Conservation (phyloP, 2,113 vertebrate genomes). For the Caranx melampygus region DNA sequence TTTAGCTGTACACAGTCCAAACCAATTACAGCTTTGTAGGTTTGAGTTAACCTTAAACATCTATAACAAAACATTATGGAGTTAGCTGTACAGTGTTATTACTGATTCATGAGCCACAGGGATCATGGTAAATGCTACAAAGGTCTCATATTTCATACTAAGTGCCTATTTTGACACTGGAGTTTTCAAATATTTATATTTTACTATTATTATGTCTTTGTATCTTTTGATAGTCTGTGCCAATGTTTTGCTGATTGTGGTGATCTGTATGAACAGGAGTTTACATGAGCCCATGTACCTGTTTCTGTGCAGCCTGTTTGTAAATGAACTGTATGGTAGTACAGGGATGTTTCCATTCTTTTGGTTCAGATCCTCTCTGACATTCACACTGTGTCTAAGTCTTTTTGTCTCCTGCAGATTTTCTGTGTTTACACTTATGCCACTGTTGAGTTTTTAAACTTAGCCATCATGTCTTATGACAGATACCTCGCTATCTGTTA, state of each 20-base stretch:
- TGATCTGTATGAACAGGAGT: background rate
- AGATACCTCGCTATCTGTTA: conserved; percentile 2
- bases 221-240: background rate
- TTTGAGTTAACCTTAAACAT: background rate
- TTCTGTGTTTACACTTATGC: conserved; percentile 68
- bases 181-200: background rate
- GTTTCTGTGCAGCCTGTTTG: conserved; percentile 9
- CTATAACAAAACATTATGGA: background rate
- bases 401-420: conserved; percentile 40
- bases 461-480: conserved; percentile 43
- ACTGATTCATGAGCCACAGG: background rate
- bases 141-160: background rate
- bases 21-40: background rate
- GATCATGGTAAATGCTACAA: background rate
- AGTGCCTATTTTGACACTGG: background rate
- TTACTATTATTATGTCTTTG: background rate
- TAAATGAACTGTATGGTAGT: background rate
- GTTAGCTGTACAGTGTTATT: conserved; percentile 5
- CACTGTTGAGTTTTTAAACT: conserved; percentile 43
- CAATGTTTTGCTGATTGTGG: background rate
- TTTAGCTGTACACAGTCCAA: background rate
- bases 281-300: background rate
- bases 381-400: background rate
- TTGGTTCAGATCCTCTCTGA: background rate
- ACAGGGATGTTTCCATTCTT: conserved; percentile 2